Base-by-base conservation (phyloP, 2,113 vertebrate genomes). In the Chaetodon auriga region DNA sequence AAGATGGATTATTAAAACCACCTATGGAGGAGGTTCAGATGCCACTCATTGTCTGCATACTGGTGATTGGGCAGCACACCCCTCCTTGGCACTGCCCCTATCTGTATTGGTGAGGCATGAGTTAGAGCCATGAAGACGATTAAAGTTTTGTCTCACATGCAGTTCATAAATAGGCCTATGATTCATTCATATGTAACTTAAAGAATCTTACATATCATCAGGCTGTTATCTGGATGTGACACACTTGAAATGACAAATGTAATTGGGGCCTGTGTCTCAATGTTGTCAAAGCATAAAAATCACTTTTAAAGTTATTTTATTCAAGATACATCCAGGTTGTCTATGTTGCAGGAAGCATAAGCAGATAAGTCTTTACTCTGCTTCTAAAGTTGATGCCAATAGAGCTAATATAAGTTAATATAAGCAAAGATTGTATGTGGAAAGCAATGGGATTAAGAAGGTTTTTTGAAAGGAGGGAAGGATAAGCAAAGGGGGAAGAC, bases 371-470 rank as follows among this genome's bases (percentile, higher is more conserved):
- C 23, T 43, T 41, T 62, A 35, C 23, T 75, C 19, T 63, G 23
- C n/a, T 69, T 61, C 43, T 61, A 30, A 43, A 69, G 19, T 53
- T 70, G 4, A 75, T 63, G n/a, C 46, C 18, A 54, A 63, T 2
- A 46, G 6, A 12, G 78, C 41, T 74, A 58, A 25, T 36, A 35
- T 35, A 71, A 82, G 45, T 7, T 25, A 30, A 30, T 30, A 30
- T 30, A 30, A 30, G 30, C 30, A 14, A 61, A 57, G 30, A 43
- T 78, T 78, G 53, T 46, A 65, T 38, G 0, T 55, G 19, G 58
- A 58, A 9, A 64, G 66, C 15, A 19, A 18, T 9, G 5, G 62
- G 25, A 81, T 8, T 25, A 7, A 21, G 12, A 53, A 36, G 48
- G 48, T 75, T 23, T 23, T 0, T 3, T 25, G 9, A 30, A 53